phyloP scores from a whole-genome alignment of 2,797 vertebrate species.

The Siniperca undulata region DNA sequence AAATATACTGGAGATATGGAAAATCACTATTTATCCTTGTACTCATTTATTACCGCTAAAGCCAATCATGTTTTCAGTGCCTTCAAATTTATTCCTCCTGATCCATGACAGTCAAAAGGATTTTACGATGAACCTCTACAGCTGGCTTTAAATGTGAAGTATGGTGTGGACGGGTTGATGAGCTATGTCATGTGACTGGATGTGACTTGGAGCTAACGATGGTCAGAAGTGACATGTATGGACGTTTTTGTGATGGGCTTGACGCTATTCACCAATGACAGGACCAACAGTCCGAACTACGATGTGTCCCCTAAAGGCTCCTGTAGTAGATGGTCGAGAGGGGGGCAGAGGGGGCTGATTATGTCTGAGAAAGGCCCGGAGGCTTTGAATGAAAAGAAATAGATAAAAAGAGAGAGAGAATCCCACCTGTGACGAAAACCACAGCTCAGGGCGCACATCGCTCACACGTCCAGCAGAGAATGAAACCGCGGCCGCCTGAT shows the following conservation, averaged over 20 bases:
- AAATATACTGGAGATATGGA: conserved; percentile 36
- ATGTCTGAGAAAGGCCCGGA: conserved; percentile 40
- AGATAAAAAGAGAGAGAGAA: conserved; percentile 53
- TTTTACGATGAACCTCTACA: conserved; percentile 32
- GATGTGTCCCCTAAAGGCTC: conserved; percentile 48
- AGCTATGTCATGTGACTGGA: conserved; percentile 22
- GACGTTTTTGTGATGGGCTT: conserved; percentile 17
- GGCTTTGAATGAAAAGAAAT: conserved; percentile 64
- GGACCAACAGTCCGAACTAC: conserved; percentile 23
- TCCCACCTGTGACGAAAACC: conserved; percentile 58
- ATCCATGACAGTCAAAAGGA: conserved; percentile 37
- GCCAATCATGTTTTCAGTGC: conserved; percentile 46
- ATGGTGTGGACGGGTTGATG: conserved; percentile 12
- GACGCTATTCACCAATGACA: conserved; percentile 37
- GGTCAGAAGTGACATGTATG: conserved; percentile 25
- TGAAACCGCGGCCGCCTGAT: conserved; percentile 73
- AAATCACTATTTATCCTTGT: conserved; percentile 62
- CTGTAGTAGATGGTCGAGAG: conserved; percentile 26
- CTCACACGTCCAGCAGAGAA: conserved; percentile 70
- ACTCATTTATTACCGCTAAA: conserved; percentile 52
- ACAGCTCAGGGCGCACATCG: conserved; percentile 63
- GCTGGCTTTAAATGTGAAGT: not conserved
- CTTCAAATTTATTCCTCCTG: conserved; percentile 28
- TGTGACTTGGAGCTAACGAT: conserved; percentile 37
- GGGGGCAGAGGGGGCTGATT: conserved; percentile 13